These are phyloP conservation scores for Odontomyia ornata DNA, from an alignment of 2,888 invertebrate genomes.

Conservation along the genomic window DNA sequence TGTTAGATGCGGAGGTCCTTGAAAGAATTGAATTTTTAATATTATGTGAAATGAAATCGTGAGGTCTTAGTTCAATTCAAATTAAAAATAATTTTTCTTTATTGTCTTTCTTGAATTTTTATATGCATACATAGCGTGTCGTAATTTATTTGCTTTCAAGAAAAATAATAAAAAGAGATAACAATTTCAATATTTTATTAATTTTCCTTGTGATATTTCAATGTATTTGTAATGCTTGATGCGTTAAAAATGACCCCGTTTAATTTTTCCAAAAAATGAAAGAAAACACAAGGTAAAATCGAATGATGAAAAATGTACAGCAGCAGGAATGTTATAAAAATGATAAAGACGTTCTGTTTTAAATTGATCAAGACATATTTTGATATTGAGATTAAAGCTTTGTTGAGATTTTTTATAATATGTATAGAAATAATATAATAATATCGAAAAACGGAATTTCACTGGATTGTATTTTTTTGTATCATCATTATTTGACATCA, in stretches of 20 bases:
- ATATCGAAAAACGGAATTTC: slow-evolving; percentile 15
- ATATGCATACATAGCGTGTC: not conserved
- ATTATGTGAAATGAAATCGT: not conserved
- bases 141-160: slow-evolving; percentile 1
- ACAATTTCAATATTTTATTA: not conserved
- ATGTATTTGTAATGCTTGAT: slow-evolving; percentile 22
- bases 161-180: not conserved
- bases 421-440: slow-evolving; percentile 42
- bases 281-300: not conserved
- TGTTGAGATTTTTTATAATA: slow-evolving; percentile 42
- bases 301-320: slow-evolving; percentile 21
- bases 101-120: slow-evolving; percentile 19
- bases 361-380: slow-evolving; percentile 44
- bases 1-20: not conserved
- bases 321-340: slow-evolving; percentile 27
- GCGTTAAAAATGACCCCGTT: not conserved
- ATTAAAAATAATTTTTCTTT: not conserved
- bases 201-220: not conserved
- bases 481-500: not conserved
- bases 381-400: slow-evolving; percentile 44
- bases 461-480: not conserved
- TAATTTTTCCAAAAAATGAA: not conserved
- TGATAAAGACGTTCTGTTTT: slow-evolving; percentile 22
- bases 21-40: not conserved
- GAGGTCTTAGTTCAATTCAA: slow-evolving; percentile 1